Evolutionary conservation across 2,797 vertebrate genomes (phyloP).

Genomic region (Hemitrygon akajei): DNA sequence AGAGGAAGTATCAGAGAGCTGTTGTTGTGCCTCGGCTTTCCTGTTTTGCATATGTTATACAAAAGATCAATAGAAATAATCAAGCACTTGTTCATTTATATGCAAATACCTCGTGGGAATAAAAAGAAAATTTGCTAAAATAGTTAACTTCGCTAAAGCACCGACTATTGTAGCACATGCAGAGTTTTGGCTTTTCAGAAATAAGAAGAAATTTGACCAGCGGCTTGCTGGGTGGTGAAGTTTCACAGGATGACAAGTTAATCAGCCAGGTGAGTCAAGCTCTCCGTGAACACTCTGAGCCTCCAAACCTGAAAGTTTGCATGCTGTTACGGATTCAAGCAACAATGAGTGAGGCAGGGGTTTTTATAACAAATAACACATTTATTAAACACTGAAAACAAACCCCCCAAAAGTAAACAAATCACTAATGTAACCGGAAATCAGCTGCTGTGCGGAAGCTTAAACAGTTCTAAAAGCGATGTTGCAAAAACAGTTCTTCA

Average conservation of each 20-base stretch:
- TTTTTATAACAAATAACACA: too few relatives aligned
- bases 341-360: too few relatives aligned
- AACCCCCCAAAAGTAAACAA: too few relatives aligned
- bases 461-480: too few relatives aligned
- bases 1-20: too few relatives aligned
- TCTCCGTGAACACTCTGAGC: conserved; percentile 44
- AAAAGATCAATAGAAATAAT: not conserved
- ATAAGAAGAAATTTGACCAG: not conserved
- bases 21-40: too few relatives aligned
- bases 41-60: not conserved
- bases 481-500: too few relatives aligned
- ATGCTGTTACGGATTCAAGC: too few relatives aligned
- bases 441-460: too few relatives aligned
- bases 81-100: not conserved
- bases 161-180: not conserved
- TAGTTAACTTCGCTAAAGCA: not conserved
- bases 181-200: not conserved
- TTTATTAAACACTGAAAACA: too few relatives aligned
- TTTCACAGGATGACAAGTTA: conserved; percentile 50
- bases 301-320: conserved; percentile 49
- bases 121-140: not conserved
- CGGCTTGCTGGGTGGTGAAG: not conserved
- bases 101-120: not conserved
- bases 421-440: too few relatives aligned
- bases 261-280: conserved; percentile 46